Base-by-base conservation (phyloP, 2,113 vertebrate species). In the Mormoops blainvillei region DNA sequence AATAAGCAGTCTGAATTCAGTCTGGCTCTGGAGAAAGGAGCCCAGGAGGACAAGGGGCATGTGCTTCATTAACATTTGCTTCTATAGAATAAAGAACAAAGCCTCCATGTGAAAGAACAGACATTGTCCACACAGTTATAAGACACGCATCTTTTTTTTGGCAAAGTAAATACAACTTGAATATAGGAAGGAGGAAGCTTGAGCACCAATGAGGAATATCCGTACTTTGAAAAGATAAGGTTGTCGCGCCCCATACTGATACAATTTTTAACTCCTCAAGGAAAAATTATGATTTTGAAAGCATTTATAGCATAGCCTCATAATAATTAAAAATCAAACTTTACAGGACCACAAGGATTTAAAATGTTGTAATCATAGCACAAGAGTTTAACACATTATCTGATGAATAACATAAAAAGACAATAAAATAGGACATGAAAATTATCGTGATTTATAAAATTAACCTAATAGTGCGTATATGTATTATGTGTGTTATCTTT, bases 1-100 rank as follows among this genome's bases (percentile, higher is more conserved):
- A 98, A 98, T 98, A 98, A 98, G 97, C 98, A 98, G 94, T 91
- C 84, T 97, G 95, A 96, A 98, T 98, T 98, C 97, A 84, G 97
- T 81, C 89, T 95, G 96, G 94, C 86, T 97, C 65, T 83, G 26
- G 8, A 77, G 61, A 94, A 78, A 93, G 86, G 61, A 85, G 43
- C 38, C 71, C 54, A 36, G 50, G 33, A 76, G 16, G 16, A 36
- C 14, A 24, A 90, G 24, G 41, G 77, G 41, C 31, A 45, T 65
- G 43, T 28, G 26, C 20, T 48, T 16, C 63, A n/a, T 71, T 78
- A 83, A 70, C 43, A 54, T 88, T 92, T 41, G 43, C 48, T 92
- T 89, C 19, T 31, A 78, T 0, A 61, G 54, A 67, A 43, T 61
- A 41, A 95, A 96, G 67, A 84, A 77, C 45, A 88, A 84, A 86